These are phyloP conservation scores for Acrocephalus kingi DNA, from an alignment of 2,113 vertebrate genomes.

Conservation along the genomic window DNA sequence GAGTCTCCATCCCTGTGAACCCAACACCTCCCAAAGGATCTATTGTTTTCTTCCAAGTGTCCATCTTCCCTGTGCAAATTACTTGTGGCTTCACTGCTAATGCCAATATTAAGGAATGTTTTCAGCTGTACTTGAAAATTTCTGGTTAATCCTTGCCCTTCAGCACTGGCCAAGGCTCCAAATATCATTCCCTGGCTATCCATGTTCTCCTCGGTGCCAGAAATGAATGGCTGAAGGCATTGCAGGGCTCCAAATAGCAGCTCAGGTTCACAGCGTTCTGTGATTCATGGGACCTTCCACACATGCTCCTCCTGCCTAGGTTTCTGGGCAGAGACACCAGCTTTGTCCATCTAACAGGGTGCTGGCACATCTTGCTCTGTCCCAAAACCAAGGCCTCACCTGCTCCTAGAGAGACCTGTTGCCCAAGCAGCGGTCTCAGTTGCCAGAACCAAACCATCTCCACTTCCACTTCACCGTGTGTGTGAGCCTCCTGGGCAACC, in stretches of 20 bases:
- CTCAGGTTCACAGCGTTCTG: not conserved
- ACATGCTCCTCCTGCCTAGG: not conserved
- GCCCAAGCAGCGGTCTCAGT: too few species aligned
- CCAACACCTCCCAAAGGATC: not conserved
- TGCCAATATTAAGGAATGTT: not conserved
- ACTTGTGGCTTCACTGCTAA: not conserved
- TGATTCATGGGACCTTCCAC: not conserved
- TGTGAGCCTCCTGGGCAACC: accelerated
- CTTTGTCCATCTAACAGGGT: not conserved
- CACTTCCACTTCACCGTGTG: not conserved
- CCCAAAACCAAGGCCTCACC: not conserved
- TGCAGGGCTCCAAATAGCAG: not conserved
- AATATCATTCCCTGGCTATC: not conserved
- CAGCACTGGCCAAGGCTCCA: not conserved
- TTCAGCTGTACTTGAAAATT: not conserved
- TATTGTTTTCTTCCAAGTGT: not conserved
- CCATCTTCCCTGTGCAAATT: not conserved
- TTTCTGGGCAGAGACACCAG: not conserved
- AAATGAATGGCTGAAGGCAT: not conserved
- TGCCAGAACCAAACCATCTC: not conserved
- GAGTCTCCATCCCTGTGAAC: not conserved
- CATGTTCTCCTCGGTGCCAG: not conserved
- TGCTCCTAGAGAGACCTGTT: not conserved
- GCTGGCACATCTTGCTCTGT: not conserved
- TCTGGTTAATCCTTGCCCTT: not conserved